Conservation (phyloP, 2,113 vertebrate species). For the Cichladusa arquata region DNA sequence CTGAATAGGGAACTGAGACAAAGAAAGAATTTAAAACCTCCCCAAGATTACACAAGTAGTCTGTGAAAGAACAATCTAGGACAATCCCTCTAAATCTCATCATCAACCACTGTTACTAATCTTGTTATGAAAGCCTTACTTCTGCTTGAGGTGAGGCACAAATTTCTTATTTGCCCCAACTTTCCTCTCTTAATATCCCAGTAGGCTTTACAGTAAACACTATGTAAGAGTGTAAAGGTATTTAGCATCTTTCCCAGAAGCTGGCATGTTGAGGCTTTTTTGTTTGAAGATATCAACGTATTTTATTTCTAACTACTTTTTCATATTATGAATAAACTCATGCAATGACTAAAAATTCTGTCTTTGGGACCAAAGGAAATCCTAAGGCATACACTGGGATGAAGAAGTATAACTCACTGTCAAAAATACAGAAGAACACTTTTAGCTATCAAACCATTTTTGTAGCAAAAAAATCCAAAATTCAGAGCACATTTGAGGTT, state of each 20-base stretch:
- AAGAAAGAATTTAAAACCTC: neutral
- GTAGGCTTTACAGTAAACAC: neutral
- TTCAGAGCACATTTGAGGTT: no score
- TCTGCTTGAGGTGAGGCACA: neutral
- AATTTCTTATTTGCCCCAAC: neutral
- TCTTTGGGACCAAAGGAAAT: neutral
- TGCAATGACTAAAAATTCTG: neutral
- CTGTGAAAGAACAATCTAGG: neutral
- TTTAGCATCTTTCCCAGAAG: neutral
- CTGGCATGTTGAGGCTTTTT: neutral
- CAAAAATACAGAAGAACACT: no score
- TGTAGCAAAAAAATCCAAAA: no score
- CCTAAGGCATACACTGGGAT: no score
- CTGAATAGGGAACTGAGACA: neutral
- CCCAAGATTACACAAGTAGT: neutral
- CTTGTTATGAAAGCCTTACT: neutral
- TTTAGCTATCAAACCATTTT: no score
- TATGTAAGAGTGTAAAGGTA: neutral
- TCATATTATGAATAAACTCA: neutral
- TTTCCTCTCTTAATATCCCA: neutral
- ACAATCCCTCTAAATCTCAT: constrained; percentile 12
- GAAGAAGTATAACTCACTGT: no score
- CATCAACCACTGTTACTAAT: neutral
- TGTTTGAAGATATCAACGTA: neutral
- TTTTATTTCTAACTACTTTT: neutral